Percentiles rank a stretch among this genome's conserved stretches.
Conservation (phyloP, 2,113 vertebrate species). For the Rhineura floridana region DNA sequence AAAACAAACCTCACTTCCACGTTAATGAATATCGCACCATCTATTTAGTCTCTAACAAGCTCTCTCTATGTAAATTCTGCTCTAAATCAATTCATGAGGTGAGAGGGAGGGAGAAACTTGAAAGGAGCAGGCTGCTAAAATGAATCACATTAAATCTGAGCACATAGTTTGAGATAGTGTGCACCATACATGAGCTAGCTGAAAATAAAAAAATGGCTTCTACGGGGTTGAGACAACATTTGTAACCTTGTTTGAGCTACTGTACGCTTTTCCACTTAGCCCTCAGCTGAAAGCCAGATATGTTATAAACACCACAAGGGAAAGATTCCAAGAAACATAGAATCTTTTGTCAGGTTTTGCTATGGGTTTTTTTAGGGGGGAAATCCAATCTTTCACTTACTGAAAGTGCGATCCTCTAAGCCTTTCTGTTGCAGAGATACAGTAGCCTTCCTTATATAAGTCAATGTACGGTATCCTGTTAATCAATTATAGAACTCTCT, state of each 20-base stretch:
- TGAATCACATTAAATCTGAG: constrained; percentile 3
- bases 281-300: constrained; percentile 37
- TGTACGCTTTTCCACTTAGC: constrained; percentile 39
- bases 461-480: constrained; percentile 62
- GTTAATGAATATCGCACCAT: neutral
- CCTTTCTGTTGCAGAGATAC: constrained; percentile 54
- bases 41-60: neutral
- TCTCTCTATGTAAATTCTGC: neutral
- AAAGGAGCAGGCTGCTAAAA: constrained; percentile 17
- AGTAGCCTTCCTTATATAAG: constrained; percentile 56
- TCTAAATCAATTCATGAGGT: neutral
- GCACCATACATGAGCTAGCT: neutral
- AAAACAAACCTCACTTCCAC: neutral
- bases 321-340: neutral
- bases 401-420: constrained; percentile 40
- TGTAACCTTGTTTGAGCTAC: constrained; percentile 29
- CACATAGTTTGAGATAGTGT: neutral
- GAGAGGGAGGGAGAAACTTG: neutral
- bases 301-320: constrained; percentile 20
- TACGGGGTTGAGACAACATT: constrained; percentile 33
- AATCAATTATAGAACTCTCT: constrained; percentile 61
- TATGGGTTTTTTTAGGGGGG: constrained; percentile 34
- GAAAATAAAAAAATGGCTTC: constrained; percentile 21
- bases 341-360: constrained; percentile 52
- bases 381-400: constrained; percentile 51